Evolutionary conservation across 2,797 vertebrate genomes (phyloP), one percentile per base, ranked within the genome.

Genomic region (Manis crassicaudata): DNA sequence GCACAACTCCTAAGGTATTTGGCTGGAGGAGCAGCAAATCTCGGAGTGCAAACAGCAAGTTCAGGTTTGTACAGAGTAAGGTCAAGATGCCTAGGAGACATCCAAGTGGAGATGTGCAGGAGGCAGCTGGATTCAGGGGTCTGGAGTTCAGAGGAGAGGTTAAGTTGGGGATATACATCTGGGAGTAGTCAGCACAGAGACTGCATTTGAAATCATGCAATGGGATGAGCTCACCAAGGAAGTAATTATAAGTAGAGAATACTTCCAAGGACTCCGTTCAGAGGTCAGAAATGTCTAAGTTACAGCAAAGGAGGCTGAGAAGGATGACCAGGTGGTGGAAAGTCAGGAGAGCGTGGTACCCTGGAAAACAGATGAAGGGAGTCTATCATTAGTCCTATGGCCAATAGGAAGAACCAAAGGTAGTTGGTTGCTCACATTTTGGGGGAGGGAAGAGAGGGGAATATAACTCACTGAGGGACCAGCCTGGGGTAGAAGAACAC

Each of bases 311-410:
- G 17, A 50, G 35, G 46, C 32, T 13, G 43, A 13, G 10, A 2
- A 13, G 12, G n/a, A 56, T 0, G 25, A n/a, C 27, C 0, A 7
- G 17, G 0, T 5, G 56, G n/a, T n/a, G 40, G 35, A 14, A 77
- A 72, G 16, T 9, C 40, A 5, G 75, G 43, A 40, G 13, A 29
- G 14, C 2, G 40, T 0, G 8, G 43, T 13, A 27, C 29, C 43
- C 50, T 14, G 27, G 27, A 70, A 88, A 29, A 11, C 27, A 40
- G n/a, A 60, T 3, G 13, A 21, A 43, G 32, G 3, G n/a, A 73
- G 46, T 17, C 21, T 58, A 7, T 25, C 0, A 0, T 13, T 1
- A 27, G 56, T 32, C n/a, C 11, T 5, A 1, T 6, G 62, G n/a
- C 43, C 56, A 13, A 50, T 75, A 50, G 46, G 58, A 35, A 67